Conservation (phyloP, 2,888 invertebrate species). For the Acholoe squamosa region DNA sequence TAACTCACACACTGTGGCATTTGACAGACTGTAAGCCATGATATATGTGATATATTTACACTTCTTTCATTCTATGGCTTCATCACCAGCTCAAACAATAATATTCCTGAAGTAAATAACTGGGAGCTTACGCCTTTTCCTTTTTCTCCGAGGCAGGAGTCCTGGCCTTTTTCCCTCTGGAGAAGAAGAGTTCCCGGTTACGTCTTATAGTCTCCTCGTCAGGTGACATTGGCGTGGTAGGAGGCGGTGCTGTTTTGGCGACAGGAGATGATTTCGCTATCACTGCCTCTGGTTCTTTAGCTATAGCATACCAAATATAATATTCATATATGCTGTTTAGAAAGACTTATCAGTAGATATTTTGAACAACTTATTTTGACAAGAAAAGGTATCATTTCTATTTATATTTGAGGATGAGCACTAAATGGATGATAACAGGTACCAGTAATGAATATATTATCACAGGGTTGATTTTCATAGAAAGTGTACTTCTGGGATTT, state of each 20-base stretch:
- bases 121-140: background rate
- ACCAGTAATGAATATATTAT: too few relatives aligned
- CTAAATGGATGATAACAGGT: too few relatives aligned
- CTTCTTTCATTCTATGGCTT: too few relatives aligned
- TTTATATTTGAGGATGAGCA: too few relatives aligned
- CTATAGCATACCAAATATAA: background rate
- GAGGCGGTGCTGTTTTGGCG: background rate
- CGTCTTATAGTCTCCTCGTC: conserved; percentile 85
- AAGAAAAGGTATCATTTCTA: background rate
- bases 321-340: too few relatives aligned
- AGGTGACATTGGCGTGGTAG: conserved; percentile 62
- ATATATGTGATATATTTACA: too few relatives aligned
- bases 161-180: conserved; percentile 66
- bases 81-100: too few relatives aligned
- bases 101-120: too few relatives aligned
- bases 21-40: too few relatives aligned
- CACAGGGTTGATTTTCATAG: too few relatives aligned
- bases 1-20: too few relatives aligned
- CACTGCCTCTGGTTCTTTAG: conserved; percentile 56
- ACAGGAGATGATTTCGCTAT: conserved; percentile 44
- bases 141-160: conserved; percentile 60
- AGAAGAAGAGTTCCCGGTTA: conserved; percentile 90
- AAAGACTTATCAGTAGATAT: background rate
- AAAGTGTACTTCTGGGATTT: too few relatives aligned
- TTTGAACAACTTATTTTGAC: background rate